These are phyloP conservation scores for Albula goreensis DNA, from an alignment of 2,113 vertebrate genomes.

Conservation along the genomic window DNA sequence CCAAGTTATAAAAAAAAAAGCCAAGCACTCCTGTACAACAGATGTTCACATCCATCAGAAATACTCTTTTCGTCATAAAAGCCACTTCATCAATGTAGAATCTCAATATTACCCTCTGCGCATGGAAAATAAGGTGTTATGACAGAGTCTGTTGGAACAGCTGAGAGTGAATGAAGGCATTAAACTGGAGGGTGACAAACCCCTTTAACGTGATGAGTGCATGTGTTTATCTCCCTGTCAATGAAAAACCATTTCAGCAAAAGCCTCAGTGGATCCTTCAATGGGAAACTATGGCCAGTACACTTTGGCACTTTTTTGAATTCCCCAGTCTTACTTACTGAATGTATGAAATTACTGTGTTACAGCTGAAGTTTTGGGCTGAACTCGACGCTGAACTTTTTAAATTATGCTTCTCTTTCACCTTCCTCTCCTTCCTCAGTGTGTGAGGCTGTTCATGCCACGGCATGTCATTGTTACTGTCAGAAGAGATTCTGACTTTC, in stretches of 20 bases:
- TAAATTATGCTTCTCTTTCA: neutral
- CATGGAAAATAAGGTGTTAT: neutral
- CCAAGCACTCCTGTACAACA: neutral
- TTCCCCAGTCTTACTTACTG: neutral
- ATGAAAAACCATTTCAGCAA: neutral
- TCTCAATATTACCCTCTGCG: neutral
- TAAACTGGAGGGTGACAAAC: neutral
- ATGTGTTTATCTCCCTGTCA: neutral
- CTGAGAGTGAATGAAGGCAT: neutral
- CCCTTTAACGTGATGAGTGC: neutral
- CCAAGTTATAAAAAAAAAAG: conserved; percentile 15
- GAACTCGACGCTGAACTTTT: neutral
- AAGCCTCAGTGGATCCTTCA: neutral
- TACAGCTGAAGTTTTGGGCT: neutral
- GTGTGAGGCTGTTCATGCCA: neutral
- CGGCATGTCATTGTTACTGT: neutral
- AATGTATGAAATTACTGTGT: neutral
- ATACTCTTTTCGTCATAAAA: conserved; percentile 3
- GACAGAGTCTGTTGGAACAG: neutral
- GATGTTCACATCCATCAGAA: neutral
- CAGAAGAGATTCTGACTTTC: neutral
- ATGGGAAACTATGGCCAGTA: neutral
- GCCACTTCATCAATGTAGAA: neutral
- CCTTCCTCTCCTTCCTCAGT: neutral
- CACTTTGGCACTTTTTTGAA: neutral